phyloP scores from a whole-genome alignment of 2,797 vertebrate genomes.

The Alosa sapidissima region DNA sequence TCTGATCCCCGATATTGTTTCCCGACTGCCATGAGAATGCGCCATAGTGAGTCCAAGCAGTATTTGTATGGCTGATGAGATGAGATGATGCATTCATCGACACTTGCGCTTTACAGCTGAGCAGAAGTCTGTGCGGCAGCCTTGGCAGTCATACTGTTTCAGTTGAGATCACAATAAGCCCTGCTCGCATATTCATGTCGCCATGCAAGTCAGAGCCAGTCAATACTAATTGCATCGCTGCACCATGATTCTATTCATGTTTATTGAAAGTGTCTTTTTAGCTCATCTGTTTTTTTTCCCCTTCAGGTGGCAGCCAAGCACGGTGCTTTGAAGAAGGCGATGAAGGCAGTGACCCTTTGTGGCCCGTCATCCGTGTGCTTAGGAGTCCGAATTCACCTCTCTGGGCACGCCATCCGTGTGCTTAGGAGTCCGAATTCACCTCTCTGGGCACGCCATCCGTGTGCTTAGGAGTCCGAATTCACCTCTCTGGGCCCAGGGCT shows the following conservation, averaged over 20 bases:
- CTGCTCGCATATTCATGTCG: conserved; percentile 3
- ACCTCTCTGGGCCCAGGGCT: too few relatives aligned
- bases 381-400: too few relatives aligned
- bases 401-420: conserved; percentile 31
- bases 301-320: conserved; percentile 44
- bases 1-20: too few relatives aligned
- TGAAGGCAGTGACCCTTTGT: conserved; percentile 39
- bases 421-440: too few relatives aligned
- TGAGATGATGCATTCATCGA: not conserved
- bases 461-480: not conserved
- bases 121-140: not conserved
- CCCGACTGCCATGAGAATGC: too few relatives aligned
- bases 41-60: not conserved
- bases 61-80: conserved; percentile 1
- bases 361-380: conserved; percentile 43
- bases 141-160: not conserved
- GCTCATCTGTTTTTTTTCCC: conserved; percentile 19
- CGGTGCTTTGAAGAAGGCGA: conserved; percentile 43
- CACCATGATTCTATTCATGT: conserved; percentile 39
- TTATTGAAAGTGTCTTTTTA: conserved; percentile 42
- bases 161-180: conserved; percentile 2
- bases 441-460: conserved; percentile 30
- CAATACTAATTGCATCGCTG: conserved; percentile 51
- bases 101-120: not conserved
- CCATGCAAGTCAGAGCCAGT: not conserved